Conservation (phyloP, 2,113 vertebrate species). For the Sardina pilchardus region DNA sequence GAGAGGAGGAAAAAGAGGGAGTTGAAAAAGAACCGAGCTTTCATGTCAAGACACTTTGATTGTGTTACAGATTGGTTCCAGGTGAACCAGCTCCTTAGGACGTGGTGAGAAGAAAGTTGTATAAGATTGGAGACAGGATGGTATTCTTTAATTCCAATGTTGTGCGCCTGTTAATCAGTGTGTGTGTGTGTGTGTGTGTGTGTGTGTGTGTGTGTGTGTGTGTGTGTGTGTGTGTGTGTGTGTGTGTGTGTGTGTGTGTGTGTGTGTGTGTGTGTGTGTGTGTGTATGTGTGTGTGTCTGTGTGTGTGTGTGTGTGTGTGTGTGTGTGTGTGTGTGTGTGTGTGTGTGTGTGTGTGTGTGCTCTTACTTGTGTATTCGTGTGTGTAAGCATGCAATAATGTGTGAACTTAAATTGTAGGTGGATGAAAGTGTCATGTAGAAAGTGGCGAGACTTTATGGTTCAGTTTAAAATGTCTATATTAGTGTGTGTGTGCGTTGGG, state of each 20-base stretch:
- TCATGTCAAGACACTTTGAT: conserved; percentile 72
- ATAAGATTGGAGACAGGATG: conserved; percentile 48
- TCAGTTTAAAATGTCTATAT: background rate
- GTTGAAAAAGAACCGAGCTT: conserved; percentile 67
- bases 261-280: background rate
- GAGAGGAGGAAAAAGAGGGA: conserved; percentile 44
- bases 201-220: background rate
- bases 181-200: background rate
- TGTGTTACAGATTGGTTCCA: conserved; percentile 79
- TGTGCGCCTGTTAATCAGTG: conserved; percentile 24
- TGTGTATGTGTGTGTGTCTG: background rate
- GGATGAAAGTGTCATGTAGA: background rate
- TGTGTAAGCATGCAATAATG: background rate
- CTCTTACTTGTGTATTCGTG: background rate
- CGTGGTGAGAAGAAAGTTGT: conserved; percentile 47
- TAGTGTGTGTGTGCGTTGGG: background rate
- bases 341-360: conserved; percentile 1
- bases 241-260: conserved; percentile 8
- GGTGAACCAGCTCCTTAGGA: conserved; percentile 60
- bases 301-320: conserved; percentile 5
- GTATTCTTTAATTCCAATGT: conserved; percentile 53
- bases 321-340: conserved; percentile 15
- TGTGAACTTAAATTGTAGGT: background rate
- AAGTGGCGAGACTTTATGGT: background rate
- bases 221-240: conserved; percentile 15